These are phyloP conservation scores for Sciurus vulgaris DNA, from an alignment of 2,797 vertebrate genomes.

Conservation along the genomic window DNA sequence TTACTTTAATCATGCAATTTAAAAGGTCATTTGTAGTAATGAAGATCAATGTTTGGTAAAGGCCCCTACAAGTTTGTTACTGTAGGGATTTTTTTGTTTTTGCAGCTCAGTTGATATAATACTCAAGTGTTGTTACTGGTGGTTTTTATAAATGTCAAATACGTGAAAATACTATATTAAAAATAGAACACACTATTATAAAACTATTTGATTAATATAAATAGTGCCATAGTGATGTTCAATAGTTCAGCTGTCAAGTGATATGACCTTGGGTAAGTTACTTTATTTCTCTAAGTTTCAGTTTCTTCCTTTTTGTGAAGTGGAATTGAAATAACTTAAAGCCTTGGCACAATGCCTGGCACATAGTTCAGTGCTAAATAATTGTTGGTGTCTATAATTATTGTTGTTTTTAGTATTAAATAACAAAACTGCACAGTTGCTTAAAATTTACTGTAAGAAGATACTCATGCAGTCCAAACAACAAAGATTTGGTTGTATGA, in stretches of 20 bases:
- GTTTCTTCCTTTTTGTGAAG: constrained; percentile 37
- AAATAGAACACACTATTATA: constrained; percentile 19
- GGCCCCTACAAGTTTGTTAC: constrained; percentile 23
- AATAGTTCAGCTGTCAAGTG: constrained; percentile 33
- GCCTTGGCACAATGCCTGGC: constrained; percentile 42
- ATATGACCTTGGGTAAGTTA: constrained; percentile 18
- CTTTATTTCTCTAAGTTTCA: constrained; percentile 56
- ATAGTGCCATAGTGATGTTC: not conserved
- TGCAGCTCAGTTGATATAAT: constrained; percentile 15
- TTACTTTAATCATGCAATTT: too few relatives aligned
- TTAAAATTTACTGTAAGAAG: not conserved
- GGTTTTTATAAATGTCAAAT: constrained; percentile 51
- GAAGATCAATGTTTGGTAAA: constrained; percentile 42
- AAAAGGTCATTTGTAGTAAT: not conserved
- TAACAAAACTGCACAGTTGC: constrained; percentile 50
- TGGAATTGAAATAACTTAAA: constrained; percentile 64
- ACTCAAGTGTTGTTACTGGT: not conserved
- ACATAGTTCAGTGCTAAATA: constrained; percentile 42
- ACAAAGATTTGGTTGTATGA: constrained; percentile 62
- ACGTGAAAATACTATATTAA: constrained; percentile 45
- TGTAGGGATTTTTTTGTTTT: not conserved
- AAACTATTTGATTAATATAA: constrained; percentile 43
- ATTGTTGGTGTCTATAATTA: constrained; percentile 48
- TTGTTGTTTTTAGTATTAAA: constrained; percentile 53
- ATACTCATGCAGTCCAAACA: constrained; percentile 49